Base-by-base conservation (phyloP, 2,113 vertebrate genomes). In the Tragelaphus buxtoni region DNA sequence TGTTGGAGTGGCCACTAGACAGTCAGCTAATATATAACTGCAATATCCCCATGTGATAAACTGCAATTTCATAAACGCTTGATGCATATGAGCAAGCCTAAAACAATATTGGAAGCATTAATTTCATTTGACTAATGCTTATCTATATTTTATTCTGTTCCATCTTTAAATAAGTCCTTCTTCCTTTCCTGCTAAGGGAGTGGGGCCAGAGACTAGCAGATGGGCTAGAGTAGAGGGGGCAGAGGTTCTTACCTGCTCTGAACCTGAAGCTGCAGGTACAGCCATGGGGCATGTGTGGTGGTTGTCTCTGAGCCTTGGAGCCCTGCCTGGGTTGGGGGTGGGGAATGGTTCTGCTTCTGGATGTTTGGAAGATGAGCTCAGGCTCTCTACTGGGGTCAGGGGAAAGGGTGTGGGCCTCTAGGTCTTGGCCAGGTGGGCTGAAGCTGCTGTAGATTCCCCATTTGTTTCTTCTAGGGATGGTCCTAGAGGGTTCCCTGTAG, bases 101-200 rank as follows among this genome's bases (percentile, higher is more conserved):
- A 98, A 98, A 98, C 97, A 97, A 98, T 96, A 98, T 94, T 97
- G 88, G 93, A 98, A 96, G 97, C 88, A 98, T 98, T 98, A 16
- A 98, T 98, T 98, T 98, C 65, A 98, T 98, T 98, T 98, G 98
- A 98, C 95, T 98, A 97, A 96, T 97, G 96, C 93, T 97, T 97
- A 98, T 98, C 94, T 98, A 98, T 98, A 98, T 98, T 98, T 88
- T 97, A 97, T 95, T 60, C 35, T 12, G 81, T 94, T 97, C 14
- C 65, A 72, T 95, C 61, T 97, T 94, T 93, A 94, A 93, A 95
- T 85, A 96, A 93, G 74, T 45, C 76, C 72, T 20, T 90, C 81
- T 98, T 72, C 3, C 96, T 87, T 96, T 97, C 86, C 77, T 61
- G 51, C 26, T 22, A 69, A 90, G 53, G 72, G 79, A 86, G 42